Evolutionary conservation across 2,888 invertebrate genomes (phyloP), one percentile per base, ranked within the genome.

Genomic region (Trachelus tabidus): DNA sequence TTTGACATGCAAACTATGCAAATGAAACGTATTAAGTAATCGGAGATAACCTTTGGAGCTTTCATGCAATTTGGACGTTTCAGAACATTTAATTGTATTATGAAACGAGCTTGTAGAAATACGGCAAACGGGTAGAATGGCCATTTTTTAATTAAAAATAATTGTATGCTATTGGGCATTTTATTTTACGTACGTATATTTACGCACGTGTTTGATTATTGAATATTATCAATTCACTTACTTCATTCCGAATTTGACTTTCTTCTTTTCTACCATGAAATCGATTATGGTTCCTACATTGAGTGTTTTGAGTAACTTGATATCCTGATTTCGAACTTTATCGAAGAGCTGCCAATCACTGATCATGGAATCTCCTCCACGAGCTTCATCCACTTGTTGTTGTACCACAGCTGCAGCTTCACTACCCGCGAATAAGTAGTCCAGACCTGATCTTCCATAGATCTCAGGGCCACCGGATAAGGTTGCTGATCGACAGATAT

Each of bases 191-290:
- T 40, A 40, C 40, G 23, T 23, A 56, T 56, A 9, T 23, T 56
- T 23, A 56, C 56, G 56, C 23, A 23, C 23, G 56, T 56, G 56
- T 23, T 56, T 23, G 56, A 56, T 23, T 56, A 56, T 56, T 56
- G 9, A 9, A 56, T 9, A 56, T 9, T 56, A 56, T 9, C 9
- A 23, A 23, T 56, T 56, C 23, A 93, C 95, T 94, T 93, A 96
- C 96, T 95, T 94, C 92, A 96, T 92, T 80, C 95, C 95, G 92
- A 94, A 96, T 92, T 96, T 97, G 69, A 96, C 95, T 92, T 96
- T 96, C 87, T 96, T 95, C 88, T 96, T 96, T 89, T 97, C 96
- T 12, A 97, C 96, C 96, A 97, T 97, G 77, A 97, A 94, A 91
- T 97, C 96, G 81, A 95, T 94, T 85, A 97, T 96, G 76, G 95